Evolutionary conservation across 2,797 vertebrate genomes (phyloP).

Genomic region (Gastrophryne carolinensis): DNA sequence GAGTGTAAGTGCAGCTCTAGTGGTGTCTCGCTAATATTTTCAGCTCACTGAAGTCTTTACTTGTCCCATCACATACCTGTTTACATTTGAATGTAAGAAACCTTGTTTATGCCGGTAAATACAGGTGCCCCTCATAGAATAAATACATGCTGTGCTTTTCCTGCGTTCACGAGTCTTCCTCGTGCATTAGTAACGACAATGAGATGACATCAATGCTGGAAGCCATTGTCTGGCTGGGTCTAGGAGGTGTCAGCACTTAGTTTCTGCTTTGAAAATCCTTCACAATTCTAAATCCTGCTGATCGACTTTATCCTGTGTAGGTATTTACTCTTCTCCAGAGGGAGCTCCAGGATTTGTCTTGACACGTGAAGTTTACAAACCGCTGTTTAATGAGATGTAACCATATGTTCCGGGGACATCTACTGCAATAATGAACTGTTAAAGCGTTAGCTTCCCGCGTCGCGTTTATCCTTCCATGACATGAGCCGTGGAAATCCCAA

Average conservation of each 20-base stretch:
- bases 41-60: too few species aligned
- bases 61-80: too few species aligned
- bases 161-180: background rate
- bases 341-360: background rate
- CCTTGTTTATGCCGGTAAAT: too few species aligned
- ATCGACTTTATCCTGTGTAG: background rate
- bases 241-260: background rate
- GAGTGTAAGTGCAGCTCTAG: too few species aligned
- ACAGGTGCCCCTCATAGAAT: background rate
- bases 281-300: background rate
- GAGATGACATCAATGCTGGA: background rate
- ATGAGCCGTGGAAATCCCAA: background rate
- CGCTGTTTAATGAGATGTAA: conserved; percentile 24
- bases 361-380: conserved; percentile 19
- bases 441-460: background rate
- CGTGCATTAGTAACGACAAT: background rate
- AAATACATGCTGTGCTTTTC: background rate
- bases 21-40: too few species aligned
- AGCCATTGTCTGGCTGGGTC: background rate
- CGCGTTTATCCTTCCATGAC: conserved; percentile 6
- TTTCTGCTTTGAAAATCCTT: background rate
- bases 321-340: conserved; percentile 2
- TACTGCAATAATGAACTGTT: conserved; percentile 21
- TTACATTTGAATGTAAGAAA: too few species aligned
- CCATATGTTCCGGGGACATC: conserved; percentile 21